Evolutionary conservation across 1,140 invertebrate species (phyloP).

Genomic region (Subanguina moxae): DNA sequence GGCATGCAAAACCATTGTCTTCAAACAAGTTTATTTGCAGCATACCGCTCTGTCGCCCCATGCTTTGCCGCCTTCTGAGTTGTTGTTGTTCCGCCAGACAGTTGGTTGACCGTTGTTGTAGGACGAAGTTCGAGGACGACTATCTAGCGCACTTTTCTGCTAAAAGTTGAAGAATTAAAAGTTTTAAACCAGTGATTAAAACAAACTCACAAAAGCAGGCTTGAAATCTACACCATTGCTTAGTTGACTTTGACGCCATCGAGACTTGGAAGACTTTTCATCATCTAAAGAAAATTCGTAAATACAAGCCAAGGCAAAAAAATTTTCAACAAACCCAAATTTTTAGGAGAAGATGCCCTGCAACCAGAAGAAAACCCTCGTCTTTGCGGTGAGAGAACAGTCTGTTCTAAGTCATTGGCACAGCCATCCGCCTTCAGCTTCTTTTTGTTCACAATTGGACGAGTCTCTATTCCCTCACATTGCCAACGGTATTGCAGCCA

Average conservation of each 20-base stretch:
- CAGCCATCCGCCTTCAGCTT: slow-evolving; percentile 7
- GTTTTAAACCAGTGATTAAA: slow-evolving; percentile 5
- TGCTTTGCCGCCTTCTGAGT: background rate
- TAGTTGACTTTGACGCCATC: slow-evolving; percentile 11
- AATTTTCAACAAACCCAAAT: slow-evolving; percentile 1
- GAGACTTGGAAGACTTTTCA: slow-evolving; percentile 3
- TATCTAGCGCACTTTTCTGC: slow-evolving; percentile 19
- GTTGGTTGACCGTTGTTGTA: background rate
- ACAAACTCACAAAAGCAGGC: slow-evolving; percentile 17
- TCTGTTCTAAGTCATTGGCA: slow-evolving; percentile 2
- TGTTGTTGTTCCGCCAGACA: slow-evolving; percentile 8
- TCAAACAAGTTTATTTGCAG: background rate
- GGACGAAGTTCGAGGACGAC: background rate
- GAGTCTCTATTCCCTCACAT: slow-evolving; percentile 35
- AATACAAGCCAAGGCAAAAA: background rate
- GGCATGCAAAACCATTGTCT: background rate
- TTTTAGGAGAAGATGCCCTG: slow-evolving; percentile 25
- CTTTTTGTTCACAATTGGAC: slow-evolving; percentile 7
- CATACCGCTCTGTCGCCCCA: slow-evolving; percentile 1
- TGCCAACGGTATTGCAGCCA: slow-evolving; percentile 31
- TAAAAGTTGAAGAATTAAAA: slow-evolving; percentile 6
- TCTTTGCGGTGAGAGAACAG: slow-evolving; percentile 23
- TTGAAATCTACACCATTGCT: slow-evolving; percentile 16
- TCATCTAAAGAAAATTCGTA: slow-evolving; percentile 16
- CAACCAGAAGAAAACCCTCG: slow-evolving; percentile 23